Base-by-base conservation (phyloP, 2,888 invertebrate species). In the Drosophila meridionalis region DNA sequence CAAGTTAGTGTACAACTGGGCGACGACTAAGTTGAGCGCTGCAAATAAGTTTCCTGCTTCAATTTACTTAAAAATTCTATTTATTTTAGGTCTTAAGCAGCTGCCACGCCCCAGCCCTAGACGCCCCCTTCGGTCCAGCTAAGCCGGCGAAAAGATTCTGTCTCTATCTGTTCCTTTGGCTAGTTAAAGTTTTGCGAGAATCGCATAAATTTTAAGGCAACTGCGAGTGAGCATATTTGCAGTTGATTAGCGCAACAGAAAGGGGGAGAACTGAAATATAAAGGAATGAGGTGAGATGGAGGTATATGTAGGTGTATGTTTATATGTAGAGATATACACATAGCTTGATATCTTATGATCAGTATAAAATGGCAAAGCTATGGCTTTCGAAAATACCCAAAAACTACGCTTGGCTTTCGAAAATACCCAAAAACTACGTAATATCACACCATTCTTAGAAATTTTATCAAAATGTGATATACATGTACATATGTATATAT, bases 1-100 rank as follows among this genome's bases (percentile, higher is more conserved):
- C 90, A 82, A 87, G 88, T 87, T 87, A 55, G 72, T 36, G 52
- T 72, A 85, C 73, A 57, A 47, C 57, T 64, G 78, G 47, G 53
- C 65, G 65, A 42, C 42, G 56, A 56, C 56, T 56, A 42, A 56
- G 56, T 56, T 56, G 56, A 42, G 42, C 63, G 48, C 68, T 50
- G 61, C 81, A 81, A 88, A 81, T 87, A 82, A 82, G 69, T 80
- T 80, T 77, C 60, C 79, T 56, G 73, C 85, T 82, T 71, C 85
- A 78, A 84, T 86, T 86, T 87, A 86, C 89, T 86, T 86, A 78
- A 82, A 86, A 86, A 86, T 86, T 86, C 89, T 82, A 89, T 87
- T 89, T 89, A 89, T 80, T 86, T 87, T 84, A 58, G 62, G 52
- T 74, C 69, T 78, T 75, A 80, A 81, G 75, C 75, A 86, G 68